Conservation (phyloP, 2,797 vertebrate species). For the Trichosurus vulpecula region DNA sequence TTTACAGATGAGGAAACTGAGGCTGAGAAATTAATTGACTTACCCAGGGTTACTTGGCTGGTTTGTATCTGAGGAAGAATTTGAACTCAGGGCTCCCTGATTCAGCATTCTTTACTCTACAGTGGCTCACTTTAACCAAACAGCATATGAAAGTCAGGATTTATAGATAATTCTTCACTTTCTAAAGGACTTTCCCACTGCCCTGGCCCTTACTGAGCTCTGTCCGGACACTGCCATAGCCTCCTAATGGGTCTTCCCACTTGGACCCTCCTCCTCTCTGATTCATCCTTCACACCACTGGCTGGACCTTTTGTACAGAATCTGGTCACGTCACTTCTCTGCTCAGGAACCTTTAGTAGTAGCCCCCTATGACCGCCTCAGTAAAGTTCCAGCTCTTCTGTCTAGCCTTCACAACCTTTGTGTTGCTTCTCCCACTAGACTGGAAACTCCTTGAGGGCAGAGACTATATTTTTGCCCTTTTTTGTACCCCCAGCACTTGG, state of each 20-base stretch:
- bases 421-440: background rate
- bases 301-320: background rate
- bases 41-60: too few species aligned
- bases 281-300: background rate
- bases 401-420: background rate
- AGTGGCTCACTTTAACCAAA: too few species aligned
- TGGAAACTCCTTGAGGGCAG: background rate
- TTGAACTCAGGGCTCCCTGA: background rate
- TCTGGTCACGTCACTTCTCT: background rate
- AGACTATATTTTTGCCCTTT: background rate
- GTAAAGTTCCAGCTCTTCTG: background rate
- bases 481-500: background rate
- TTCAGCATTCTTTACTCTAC: too few species aligned
- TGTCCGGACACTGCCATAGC: background rate
- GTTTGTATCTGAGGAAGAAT: too few species aligned
- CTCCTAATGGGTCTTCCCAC: background rate
- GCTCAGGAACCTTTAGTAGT: too few species aligned
- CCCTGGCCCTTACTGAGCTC: background rate
- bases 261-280: background rate
- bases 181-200: background rate
- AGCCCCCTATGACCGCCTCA: background rate
- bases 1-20: constrained; percentile 16
- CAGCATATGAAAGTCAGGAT: background rate
- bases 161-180: background rate
- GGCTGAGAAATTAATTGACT: background rate